Evolutionary conservation across 2,797 vertebrate genomes (phyloP).

Genomic region (Artibeus jamaicensis): DNA sequence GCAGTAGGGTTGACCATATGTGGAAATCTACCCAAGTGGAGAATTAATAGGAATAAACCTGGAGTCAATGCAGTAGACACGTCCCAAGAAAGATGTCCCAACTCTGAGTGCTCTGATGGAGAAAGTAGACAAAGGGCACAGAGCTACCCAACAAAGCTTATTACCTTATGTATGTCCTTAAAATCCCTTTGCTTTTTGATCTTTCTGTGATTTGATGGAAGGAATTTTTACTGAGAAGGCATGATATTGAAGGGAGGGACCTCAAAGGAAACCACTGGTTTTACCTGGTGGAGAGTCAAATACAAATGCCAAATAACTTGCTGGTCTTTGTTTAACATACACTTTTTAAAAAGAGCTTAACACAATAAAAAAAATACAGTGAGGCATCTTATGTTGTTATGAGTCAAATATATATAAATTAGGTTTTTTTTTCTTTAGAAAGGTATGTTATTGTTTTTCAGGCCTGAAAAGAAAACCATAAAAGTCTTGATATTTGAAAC

Average conservation of each 20-base stretch:
- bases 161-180: neutral
- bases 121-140: neutral
- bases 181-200: neutral
- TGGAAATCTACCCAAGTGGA: neutral
- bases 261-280: constrained; percentile 4
- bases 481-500: constrained; percentile 56
- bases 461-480: constrained; percentile 42
- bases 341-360: neutral
- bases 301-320: neutral
- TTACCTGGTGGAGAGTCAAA: neutral
- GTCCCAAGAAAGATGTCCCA: neutral
- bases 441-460: neutral
- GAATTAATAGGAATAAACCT: neutral
- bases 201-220: neutral
- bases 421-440: neutral
- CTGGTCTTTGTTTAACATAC: neutral
- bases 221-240: neutral
- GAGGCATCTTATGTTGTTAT: neutral
- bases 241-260: neutral
- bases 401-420: neutral
- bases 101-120: neutral
- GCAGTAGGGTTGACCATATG: neutral
- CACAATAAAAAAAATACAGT: neutral
- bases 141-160: neutral
- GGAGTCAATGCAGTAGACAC: neutral